Conservation (phyloP, 1,140 invertebrate genomes). For the Pseudachorutes palmiensis region DNA sequence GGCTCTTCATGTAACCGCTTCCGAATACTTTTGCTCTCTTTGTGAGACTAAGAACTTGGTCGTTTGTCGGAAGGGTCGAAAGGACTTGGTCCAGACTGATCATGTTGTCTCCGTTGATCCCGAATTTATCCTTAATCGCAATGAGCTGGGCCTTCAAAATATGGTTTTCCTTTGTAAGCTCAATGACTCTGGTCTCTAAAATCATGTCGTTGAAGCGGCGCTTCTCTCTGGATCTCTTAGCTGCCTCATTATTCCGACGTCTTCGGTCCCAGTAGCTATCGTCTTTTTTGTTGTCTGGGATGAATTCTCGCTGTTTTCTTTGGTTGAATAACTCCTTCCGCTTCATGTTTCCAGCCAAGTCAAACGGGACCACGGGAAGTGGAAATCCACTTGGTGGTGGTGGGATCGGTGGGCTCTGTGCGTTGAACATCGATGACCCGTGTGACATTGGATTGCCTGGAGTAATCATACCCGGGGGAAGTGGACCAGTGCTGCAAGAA, state of each 20-base stretch:
- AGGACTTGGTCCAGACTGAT: slow-evolving; percentile 80
- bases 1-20: slow-evolving; percentile 19
- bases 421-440: slow-evolving; percentile 5
- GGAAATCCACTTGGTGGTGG: slow-evolving; percentile 14
- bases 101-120: slow-evolving; percentile 73
- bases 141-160: slow-evolving; percentile 83
- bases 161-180: slow-evolving; percentile 89
- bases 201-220: slow-evolving; percentile 94
- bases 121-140: slow-evolving; percentile 87
- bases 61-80: slow-evolving; percentile 67
- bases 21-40: slow-evolving; percentile 62
- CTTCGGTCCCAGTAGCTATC: slow-evolving; percentile 94
- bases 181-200: slow-evolving; percentile 82
- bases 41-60: slow-evolving; percentile 69
- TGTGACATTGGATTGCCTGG: too few relatives aligned
- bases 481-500: slow-evolving; percentile 21
- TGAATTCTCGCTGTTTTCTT: slow-evolving; percentile 90
- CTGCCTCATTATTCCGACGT: slow-evolving; percentile 90
- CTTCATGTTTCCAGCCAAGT: slow-evolving; percentile 41
- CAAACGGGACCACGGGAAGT: slow-evolving; percentile 29
- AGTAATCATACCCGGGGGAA: too few relatives aligned
- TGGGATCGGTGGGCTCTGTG: slow-evolving; percentile 6
- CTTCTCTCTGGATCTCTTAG: slow-evolving; percentile 88
- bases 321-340: slow-evolving; percentile 70
- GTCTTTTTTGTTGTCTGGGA: slow-evolving; percentile 93